Conservation (phyloP, 1,140 invertebrate genomes). For the Pseudobourletiella spinata region DNA sequence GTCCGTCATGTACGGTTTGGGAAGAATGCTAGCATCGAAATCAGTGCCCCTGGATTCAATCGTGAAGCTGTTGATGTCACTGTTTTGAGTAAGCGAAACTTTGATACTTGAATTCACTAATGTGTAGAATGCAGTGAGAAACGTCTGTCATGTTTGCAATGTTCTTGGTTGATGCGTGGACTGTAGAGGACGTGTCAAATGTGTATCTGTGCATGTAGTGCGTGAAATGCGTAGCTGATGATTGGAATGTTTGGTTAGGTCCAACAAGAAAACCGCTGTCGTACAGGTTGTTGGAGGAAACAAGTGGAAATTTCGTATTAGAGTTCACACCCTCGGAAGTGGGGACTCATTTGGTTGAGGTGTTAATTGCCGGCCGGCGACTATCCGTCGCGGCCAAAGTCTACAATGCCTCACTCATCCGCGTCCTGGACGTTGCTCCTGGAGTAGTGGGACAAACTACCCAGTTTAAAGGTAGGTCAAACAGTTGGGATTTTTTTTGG, state of each 20-base stretch:
- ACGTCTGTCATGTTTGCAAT: too few relatives aligned
- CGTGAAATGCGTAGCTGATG: too few relatives aligned
- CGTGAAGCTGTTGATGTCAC: constrained; percentile 51
- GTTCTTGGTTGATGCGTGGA: too few relatives aligned
- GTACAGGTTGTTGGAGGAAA: constrained; percentile 61
- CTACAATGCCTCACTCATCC: constrained; percentile 81
- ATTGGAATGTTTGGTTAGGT: too few relatives aligned
- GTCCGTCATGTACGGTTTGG: constrained; percentile 78
- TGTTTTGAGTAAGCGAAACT: constrained; percentile 45
- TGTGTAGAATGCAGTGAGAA: too few relatives aligned
- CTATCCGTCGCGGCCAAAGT: constrained; percentile 81
- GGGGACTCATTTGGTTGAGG: constrained; percentile 80
- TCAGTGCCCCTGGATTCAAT: constrained; percentile 57
- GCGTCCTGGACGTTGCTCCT: constrained; percentile 77
- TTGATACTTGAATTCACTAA: too few relatives aligned
- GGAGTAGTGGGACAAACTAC: constrained; percentile 83
- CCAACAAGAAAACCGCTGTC: constrained; percentile 59
- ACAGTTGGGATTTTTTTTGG: too few relatives aligned
- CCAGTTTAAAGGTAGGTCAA: constrained; percentile 84
- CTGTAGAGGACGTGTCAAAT: too few relatives aligned
- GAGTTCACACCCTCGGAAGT: constrained; percentile 87
- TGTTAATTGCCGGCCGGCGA: constrained; percentile 74
- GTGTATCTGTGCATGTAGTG: too few relatives aligned
- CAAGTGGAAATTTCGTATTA: constrained; percentile 69
- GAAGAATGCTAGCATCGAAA: constrained; percentile 73